Evolutionary conservation across 2,888 invertebrate species (phyloP).

Genomic region (Carterocephalus palaemon): DNA sequence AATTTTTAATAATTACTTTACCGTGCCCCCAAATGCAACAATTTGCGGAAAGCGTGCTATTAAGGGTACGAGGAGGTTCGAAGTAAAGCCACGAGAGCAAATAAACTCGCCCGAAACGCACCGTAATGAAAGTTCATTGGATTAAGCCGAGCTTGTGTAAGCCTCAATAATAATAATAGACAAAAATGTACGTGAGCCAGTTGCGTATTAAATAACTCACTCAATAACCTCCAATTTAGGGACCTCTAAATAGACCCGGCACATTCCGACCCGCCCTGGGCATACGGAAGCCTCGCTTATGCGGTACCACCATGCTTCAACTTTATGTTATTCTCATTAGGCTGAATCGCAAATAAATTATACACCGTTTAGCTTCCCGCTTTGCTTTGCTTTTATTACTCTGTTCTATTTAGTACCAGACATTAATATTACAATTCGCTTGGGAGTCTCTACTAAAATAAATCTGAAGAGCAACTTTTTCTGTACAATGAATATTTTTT

Average conservation of each 20-base stretch:
- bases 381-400: conserved; percentile 8
- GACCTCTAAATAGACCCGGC: conserved; percentile 40
- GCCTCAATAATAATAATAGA: conserved; percentile 73
- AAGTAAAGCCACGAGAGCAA: conserved; percentile 61
- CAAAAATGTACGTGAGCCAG: conserved; percentile 72
- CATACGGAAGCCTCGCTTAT: conserved; percentile 43
- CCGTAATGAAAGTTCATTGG: conserved; percentile 75
- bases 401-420: conserved; percentile 2
- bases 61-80: conserved; percentile 64
- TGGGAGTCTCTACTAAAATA: too few relatives aligned
- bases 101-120: conserved; percentile 70
- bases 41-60: conserved; percentile 63
- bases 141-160: conserved; percentile 64
- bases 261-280: conserved; percentile 42
- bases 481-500: too few relatives aligned
- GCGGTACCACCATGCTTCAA: conserved; percentile 40
- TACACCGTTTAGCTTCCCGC: conserved; percentile 15
- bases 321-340: conserved; percentile 70
- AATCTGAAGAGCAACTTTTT: too few relatives aligned
- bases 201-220: conserved; percentile 73
- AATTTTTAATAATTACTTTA: conserved; percentile 77
- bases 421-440: conserved; percentile 7
- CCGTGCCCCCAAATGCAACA: conserved; percentile 46
- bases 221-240: conserved; percentile 71
- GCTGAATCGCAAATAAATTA: conserved; percentile 41